Base-by-base conservation (phyloP, 2,113 vertebrate genomes). In the Willisornis vidua region DNA sequence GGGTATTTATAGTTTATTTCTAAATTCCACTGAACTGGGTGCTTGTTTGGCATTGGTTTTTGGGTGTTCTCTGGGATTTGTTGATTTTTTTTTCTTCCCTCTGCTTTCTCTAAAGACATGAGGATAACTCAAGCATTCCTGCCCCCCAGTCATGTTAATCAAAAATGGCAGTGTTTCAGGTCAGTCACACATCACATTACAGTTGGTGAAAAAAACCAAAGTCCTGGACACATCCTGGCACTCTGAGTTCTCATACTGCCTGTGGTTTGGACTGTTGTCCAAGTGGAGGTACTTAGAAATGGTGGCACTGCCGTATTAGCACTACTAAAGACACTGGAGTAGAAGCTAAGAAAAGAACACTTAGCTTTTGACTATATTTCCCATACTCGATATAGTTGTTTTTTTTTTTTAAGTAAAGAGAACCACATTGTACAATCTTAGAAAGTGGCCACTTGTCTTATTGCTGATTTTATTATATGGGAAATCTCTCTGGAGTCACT, bases 341-440 rank as follows among this genome's bases (percentile, higher is more conserved):
- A 19, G 57, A 51, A 89, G 6, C 3, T 7, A 45, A 82, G 18
- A 33, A 35, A 67, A 87, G 11, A 65, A 43, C 17, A 3, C 3
- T 14, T 23, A 14, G 0, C 33, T 84, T 78, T 81, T 22, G 51
- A 17, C 4, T 71, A 11, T 14, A 24, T 72, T 78, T 52, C 2
- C 11, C 1, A 35, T 55, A 33, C 20, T 85, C 35, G 41, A 54
- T 72, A 31, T 26, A 67, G 13, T 25, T 12, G n/a, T 18, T 22
- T 29, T 12, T 37, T 18, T 22, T 29, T 39, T 66, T 57, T 45
- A 17, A 54, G 8, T 48, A 3, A 57, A 72, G 35, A 7, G 4
- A 9, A 7, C 22, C 2, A 2, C 5, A 2, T 25, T 26, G 5
- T 54, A 54, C 24, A 0, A 1, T 45, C 9, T 52, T 54, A 35